Evolutionary conservation across 2,888 invertebrate genomes (phyloP).

Genomic region (Nebria salina): DNA sequence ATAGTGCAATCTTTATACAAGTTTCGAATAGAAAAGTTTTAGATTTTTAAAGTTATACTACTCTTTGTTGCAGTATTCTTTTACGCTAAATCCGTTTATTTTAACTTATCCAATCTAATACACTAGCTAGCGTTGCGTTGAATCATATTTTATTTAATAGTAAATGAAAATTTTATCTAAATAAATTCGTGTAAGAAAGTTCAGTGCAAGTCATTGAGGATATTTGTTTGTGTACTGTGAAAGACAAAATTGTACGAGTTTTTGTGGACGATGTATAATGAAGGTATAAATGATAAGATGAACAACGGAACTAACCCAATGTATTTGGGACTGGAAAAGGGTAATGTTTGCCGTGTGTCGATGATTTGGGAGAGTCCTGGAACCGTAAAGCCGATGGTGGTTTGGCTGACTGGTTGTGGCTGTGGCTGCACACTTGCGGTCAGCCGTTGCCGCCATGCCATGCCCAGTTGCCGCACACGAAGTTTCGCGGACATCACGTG

Average conservation of each 20-base stretch:
- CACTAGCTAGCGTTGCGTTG: neutral
- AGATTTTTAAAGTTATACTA: neutral
- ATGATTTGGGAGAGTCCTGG: neutral
- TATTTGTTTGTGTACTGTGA: no score
- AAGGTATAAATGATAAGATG: neutral
- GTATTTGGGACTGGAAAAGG: neutral
- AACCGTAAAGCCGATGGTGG: neutral
- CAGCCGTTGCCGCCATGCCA: neutral
- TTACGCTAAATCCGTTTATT: neutral
- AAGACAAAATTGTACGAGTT: no score
- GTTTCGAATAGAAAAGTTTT: neutral
- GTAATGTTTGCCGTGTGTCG: neutral
- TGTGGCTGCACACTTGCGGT: neutral
- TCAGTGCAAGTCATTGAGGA: no score
- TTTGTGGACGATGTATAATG: neutral
- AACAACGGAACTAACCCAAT: neutral
- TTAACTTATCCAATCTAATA: neutral
- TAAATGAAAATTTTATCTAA: no score
- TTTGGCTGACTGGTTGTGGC: neutral
- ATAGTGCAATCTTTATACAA: neutral
- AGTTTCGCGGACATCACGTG: constrained; percentile 38
- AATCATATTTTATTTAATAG: no score
- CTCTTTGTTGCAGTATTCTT: neutral
- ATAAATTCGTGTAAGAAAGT: no score
- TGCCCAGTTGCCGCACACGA: neutral